Evolutionary conservation across 2,888 invertebrate species (phyloP), one percentile per base, ranked within the genome.

Genomic region (Rhagonycha lutea): DNA sequence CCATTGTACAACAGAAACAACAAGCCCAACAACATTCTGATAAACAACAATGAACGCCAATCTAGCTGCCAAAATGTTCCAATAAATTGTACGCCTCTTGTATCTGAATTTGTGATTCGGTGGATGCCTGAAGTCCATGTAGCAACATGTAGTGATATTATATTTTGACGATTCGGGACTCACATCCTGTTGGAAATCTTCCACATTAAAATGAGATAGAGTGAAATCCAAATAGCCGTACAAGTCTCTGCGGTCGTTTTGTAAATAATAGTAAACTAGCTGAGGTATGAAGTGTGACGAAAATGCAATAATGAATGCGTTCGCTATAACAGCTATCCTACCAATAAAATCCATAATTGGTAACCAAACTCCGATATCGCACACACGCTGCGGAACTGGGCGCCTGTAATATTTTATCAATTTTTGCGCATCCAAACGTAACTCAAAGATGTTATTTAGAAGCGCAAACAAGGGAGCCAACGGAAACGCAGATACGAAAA

Each of bases 401-500:
- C 95, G 88, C 47, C 94, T 89, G 81, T 92, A 92, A 81, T 94
- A 92, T 71, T 92, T 92, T 8, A 95, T 89, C 86, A 95, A 93
- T 87, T 96, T 96, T 81, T 93, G 92, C 24, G 95, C 96, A 87
- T 96, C 96, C 74, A 95, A 87, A 28, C 96, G 90, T 89, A 96
- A 94, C 88, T 96, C 96, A 68, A 96, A 88, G 23, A 95, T 89
- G 86, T 96, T 96, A 86, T 96, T 96, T 28, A 95, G 87, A 60
- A 96, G 88, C 0, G 96, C 95, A 87, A 96, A 93, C 0, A 96
- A 86, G 1, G 96, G 96, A 0, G 95, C 96, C 78, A 96, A 85
- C 0, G 96, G 96, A 87, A 96, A 96, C 1, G 96, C 96, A 32
- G 94, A 92, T 26, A 96, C 95, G 84, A 96, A 96, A 63, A 96